Conservation (phyloP, 2,113 vertebrate genomes). For the Protobothrops mucrosquamatus region DNA sequence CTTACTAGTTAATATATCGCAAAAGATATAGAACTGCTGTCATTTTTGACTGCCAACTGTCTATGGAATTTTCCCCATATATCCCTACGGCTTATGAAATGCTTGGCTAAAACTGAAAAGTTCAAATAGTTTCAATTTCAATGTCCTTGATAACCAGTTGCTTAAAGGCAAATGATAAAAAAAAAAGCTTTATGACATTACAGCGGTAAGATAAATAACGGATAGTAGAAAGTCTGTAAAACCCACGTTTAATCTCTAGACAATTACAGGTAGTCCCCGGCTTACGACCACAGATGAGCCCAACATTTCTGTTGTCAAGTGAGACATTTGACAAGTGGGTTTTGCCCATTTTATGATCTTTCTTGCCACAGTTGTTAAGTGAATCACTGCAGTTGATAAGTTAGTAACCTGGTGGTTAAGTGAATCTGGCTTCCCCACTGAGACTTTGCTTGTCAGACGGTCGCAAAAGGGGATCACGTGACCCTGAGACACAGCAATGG, state of each 20-base stretch:
- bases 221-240: neutral
- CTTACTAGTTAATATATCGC: neutral
- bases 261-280: neutral
- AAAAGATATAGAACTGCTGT: neutral
- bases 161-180: neutral
- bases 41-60: neutral
- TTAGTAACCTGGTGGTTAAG: neutral
- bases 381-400: neutral
- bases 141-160: neutral
- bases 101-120: neutral
- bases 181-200: neutral
- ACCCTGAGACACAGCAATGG: neutral
- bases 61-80: neutral
- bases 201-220: neutral
- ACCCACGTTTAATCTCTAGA: neutral
- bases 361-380: neutral
- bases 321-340: neutral
- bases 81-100: neutral
- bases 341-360: neutral
- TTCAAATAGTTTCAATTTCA: neutral
- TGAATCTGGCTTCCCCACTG: neutral
- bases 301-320: no score
- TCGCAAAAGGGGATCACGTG: neutral
- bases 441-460: neutral
- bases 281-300: neutral